Conservation (phyloP, 2,888 invertebrate species). For the Disparrhopalites patrizii region DNA sequence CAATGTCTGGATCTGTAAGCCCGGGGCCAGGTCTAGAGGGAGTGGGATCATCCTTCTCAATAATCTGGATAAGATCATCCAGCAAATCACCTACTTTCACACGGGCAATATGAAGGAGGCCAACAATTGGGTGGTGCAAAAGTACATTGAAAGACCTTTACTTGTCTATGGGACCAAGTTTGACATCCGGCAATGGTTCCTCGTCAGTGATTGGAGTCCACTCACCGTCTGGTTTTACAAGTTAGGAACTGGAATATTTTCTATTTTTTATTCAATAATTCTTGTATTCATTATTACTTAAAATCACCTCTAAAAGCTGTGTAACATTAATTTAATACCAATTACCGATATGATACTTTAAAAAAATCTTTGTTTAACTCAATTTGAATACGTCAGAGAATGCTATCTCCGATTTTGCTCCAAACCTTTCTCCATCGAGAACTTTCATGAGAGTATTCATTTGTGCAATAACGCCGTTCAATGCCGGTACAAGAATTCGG, state of each 20-base stretch:
- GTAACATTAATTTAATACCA: too few species aligned
- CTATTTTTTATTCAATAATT: neutral
- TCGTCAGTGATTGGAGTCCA: constrained; percentile 85
- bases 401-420: constrained; percentile 89
- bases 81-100: constrained; percentile 63
- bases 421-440: constrained; percentile 75
- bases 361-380: too few species aligned
- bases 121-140: constrained; percentile 76
- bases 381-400: constrained; percentile 59
- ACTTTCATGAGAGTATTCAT: constrained; percentile 88
- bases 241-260: constrained; percentile 53
- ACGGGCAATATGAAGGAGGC: constrained; percentile 54
- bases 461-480: constrained; percentile 91
- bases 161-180: constrained; percentile 88
- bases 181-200: constrained; percentile 92
- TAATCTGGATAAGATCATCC: constrained; percentile 76
- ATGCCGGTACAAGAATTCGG: constrained; percentile 62
- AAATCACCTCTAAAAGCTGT: too few species aligned
- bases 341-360: too few species aligned
- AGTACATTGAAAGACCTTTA: constrained; percentile 88
- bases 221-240: constrained; percentile 89
- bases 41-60: constrained; percentile 83
- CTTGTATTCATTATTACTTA: neutral
- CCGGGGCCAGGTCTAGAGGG: constrained; percentile 88
- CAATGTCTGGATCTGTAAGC: constrained; percentile 93